These are phyloP conservation scores for Ciona savignyi DNA, from an alignment of 23 tunicate genomes.

Conservation along the genomic window DNA sequence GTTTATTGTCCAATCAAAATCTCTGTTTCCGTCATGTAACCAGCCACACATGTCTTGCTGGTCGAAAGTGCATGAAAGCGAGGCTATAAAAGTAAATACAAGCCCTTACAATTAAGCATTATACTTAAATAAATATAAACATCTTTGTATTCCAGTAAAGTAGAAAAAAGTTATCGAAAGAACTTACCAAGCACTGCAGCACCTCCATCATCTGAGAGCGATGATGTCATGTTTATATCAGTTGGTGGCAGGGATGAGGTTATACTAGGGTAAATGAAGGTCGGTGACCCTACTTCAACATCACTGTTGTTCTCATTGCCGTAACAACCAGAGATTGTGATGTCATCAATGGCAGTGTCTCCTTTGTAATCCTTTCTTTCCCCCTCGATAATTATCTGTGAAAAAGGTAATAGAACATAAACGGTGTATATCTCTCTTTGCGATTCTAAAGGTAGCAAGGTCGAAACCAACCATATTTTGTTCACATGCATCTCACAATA, in stretches of 20 bases:
- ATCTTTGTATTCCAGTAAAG: too few species aligned
- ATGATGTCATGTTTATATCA: neutral
- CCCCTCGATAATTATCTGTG: slow-evolving; percentile 72
- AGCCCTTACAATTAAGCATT: too few species aligned
- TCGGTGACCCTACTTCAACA: neutral
- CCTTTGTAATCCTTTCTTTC: slow-evolving; percentile 59
- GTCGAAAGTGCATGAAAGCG: slow-evolving; percentile 60
- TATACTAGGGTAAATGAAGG: too few species aligned
- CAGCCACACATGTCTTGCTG: slow-evolving; percentile 33
- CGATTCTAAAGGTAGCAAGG: too few species aligned
- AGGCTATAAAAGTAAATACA: slow-evolving; percentile 14
- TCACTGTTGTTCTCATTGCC: neutral
- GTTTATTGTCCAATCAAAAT: slow-evolving; percentile 49
- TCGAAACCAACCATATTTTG: too few species aligned
- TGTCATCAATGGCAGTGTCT: slow-evolving; percentile 78
- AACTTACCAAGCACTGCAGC: neutral
- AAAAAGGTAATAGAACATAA: slow-evolving; percentile 1
- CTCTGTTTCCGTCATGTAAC: slow-evolving; percentile 34
- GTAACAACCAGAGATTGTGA: slow-evolving; percentile 45
- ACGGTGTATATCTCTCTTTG: neutral
- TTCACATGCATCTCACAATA: too few species aligned
- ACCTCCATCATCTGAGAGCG: neutral
- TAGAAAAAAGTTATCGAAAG: too few species aligned
- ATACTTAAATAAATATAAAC: too few species aligned
- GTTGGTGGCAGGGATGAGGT: neutral